Percentiles rank a stretch among this genome's conserved stretches.
These are phyloP conservation scores for Scomber japonicus DNA, from an alignment of 2,113 vertebrate genomes.

Conservation along the genomic window DNA sequence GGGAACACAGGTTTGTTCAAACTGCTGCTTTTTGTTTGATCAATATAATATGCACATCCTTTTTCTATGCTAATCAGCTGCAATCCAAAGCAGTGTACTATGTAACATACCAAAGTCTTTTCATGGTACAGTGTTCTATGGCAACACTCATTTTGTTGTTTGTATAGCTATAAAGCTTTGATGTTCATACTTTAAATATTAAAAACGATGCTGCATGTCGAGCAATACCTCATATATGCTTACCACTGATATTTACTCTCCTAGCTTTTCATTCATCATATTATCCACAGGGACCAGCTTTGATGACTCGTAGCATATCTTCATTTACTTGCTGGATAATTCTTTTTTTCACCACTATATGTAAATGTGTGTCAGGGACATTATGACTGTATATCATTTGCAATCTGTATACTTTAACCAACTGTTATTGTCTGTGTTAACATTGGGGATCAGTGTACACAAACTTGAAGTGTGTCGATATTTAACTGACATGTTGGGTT, in stretches of 20 bases:
- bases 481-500: slow-evolving; percentile 26
- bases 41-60: not conserved
- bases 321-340: not conserved
- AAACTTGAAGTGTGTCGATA: slow-evolving; percentile 27
- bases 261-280: not conserved
- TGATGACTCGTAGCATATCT: not conserved
- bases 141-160: not conserved
- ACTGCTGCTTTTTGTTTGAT: slow-evolving; percentile 40
- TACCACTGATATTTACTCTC: not conserved
- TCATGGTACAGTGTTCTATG: slow-evolving; percentile 18
- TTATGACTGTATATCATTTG: not conserved
- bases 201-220: not conserved
- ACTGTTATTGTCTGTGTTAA: slow-evolving; percentile 12
- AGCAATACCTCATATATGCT: no score
- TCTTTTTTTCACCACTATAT: not conserved
- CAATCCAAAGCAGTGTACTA: slow-evolving; percentile 25
- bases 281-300: not conserved
- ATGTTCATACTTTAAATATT: slow-evolving; percentile 5
- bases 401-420: not conserved
- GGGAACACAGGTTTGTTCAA: slow-evolving; percentile 10
- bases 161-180: not conserved
- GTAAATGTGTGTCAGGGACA: not conserved
- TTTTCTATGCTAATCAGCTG: slow-evolving; percentile 5
- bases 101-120: slow-evolving; percentile 40
- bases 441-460: slow-evolving; percentile 12